These are phyloP conservation scores for Macrotis lagotis DNA, from an alignment of 2,113 vertebrate species.

Conservation along the genomic window DNA sequence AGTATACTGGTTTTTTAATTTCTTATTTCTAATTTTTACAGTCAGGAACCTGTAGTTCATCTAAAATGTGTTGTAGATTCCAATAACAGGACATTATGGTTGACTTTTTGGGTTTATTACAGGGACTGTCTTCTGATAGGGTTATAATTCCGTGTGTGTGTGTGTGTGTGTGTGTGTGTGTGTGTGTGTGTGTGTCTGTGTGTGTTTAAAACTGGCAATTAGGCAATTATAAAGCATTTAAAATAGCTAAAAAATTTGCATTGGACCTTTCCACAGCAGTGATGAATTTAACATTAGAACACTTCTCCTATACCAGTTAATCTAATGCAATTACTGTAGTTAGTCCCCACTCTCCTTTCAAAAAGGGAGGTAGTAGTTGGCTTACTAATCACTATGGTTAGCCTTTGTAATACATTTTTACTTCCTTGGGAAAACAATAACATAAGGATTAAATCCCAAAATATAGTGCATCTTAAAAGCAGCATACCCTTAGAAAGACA, in stretches of 20 bases:
- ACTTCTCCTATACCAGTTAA: conserved; percentile 69
- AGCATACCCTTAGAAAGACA: conserved; percentile 87
- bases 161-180: not conserved
- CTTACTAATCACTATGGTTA: conserved; percentile 80
- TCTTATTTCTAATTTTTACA: not conserved
- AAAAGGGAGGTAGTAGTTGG: conserved; percentile 80
- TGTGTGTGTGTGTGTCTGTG: conserved; percentile 2
- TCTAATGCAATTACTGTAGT: conserved; percentile 58
- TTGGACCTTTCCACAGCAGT: conserved; percentile 69
- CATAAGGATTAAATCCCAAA: conserved; percentile 86
- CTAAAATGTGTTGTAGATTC: conserved; percentile 26
- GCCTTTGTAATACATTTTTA: conserved; percentile 77
- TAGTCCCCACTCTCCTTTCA: conserved; percentile 77
- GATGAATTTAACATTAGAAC: conserved; percentile 64
- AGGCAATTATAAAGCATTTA: conserved; percentile 56
- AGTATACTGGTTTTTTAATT: not conserved
- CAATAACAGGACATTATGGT: conserved; percentile 25
- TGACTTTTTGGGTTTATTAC: not conserved
- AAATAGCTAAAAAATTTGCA: conserved; percentile 57
- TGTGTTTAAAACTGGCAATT: conserved; percentile 64
- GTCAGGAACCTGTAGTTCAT: not conserved
- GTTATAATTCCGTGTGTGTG: conserved; percentile 28
- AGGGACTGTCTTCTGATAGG: conserved; percentile 51
- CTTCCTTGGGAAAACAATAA: conserved; percentile 83
- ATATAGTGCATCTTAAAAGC: conserved; percentile 88